Evolutionary conservation across 1,140 invertebrate genomes (phyloP).

Genomic region (Ceratina australensis): DNA sequence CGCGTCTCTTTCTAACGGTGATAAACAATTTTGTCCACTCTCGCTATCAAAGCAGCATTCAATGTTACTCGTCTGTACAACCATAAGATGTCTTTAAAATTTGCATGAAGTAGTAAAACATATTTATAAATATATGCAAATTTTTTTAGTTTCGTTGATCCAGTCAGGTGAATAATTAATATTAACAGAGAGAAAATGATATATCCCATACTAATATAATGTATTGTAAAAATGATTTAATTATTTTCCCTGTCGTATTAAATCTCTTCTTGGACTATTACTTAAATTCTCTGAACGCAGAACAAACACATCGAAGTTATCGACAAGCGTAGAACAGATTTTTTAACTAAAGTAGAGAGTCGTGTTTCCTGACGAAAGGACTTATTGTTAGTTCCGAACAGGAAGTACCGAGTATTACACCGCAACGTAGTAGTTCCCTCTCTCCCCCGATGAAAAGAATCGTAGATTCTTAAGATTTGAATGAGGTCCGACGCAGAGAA

Average conservation of each 20-base stretch:
- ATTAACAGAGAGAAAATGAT: too few species aligned
- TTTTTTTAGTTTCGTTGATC: too few species aligned
- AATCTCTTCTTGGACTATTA: too few species aligned
- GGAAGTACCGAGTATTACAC: not conserved
- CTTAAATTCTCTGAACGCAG: too few species aligned
- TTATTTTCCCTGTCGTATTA: too few species aligned
- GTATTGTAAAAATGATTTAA: too few species aligned
- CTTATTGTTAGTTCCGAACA: not conserved
- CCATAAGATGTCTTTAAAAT: too few species aligned
- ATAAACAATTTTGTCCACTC: not conserved
- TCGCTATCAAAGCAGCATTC: not conserved
- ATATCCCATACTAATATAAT: too few species aligned
- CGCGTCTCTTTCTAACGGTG: not conserved
- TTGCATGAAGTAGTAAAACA: too few species aligned
- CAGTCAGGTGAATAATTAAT: too few species aligned
- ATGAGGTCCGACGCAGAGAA: slow-evolving; percentile 1
- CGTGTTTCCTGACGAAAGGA: not conserved
- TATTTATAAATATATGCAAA: too few species aligned
- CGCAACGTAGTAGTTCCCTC: not conserved
- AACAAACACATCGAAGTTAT: not conserved
- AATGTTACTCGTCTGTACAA: too few species aligned
- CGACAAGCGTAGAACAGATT: not conserved
- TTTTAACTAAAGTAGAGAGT: not conserved
- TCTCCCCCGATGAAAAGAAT: not conserved
- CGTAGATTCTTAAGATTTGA: not conserved